Percentiles rank a stretch among this genome's conserved stretches.
Conservation (phyloP, 2,888 invertebrate species). For the Parascotia fuliginaria region DNA sequence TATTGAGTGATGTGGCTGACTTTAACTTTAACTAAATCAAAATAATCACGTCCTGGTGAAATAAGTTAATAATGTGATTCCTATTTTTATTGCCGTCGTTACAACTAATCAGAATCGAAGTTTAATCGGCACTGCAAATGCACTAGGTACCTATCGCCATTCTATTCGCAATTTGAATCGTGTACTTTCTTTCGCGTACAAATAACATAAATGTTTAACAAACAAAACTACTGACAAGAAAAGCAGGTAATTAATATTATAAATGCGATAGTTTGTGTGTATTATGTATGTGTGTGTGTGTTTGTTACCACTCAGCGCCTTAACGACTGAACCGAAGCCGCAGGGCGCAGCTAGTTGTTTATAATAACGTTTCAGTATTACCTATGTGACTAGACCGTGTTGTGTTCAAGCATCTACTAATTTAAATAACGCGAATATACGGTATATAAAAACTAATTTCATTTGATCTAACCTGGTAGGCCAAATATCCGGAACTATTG, state of each 20-base stretch:
- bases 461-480: conserved; percentile 17
- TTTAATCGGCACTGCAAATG: conserved; percentile 48
- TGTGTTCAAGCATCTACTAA: no score
- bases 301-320: no score
- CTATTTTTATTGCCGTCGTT: conserved; percentile 43
- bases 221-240: not conserved
- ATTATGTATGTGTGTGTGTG: no score
- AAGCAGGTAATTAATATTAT: not conserved
- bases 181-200: conserved; percentile 37
- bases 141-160: conserved; percentile 50
- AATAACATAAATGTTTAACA: conserved; percentile 12
- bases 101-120: conserved; percentile 39
- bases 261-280: no score
- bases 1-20: no score
- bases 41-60: conserved; percentile 44
- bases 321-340: no score
- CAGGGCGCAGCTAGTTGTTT: not conserved
- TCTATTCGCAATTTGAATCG: conserved; percentile 35
- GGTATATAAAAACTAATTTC: conserved; percentile 13
- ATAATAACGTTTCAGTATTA: conserved; percentile 1
- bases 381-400: no score
- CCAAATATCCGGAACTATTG: conserved; percentile 29
- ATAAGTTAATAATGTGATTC: conserved; percentile 40
- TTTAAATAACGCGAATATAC: not conserved
- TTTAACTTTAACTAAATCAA: conserved; percentile 32